Conservation (phyloP, 2,113 vertebrate species). For the Oncorhynchus gorbuscha region DNA sequence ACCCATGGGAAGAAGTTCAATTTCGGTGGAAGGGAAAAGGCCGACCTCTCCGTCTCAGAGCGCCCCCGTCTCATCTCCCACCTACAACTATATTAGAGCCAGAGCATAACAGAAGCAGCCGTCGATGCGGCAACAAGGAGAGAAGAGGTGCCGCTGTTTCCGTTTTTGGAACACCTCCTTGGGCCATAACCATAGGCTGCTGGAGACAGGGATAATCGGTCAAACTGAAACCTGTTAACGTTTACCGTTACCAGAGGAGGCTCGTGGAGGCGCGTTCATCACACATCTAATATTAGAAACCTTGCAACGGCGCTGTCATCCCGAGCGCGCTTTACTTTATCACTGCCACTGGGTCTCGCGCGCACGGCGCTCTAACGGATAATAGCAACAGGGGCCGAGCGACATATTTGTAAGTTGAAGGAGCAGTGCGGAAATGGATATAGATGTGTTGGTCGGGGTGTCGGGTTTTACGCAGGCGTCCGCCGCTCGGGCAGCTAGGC, state of each 20-base stretch:
- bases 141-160: not conserved
- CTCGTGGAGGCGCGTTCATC: conserved; percentile 11
- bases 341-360: not conserved
- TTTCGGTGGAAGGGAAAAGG: conserved; percentile 12
- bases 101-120: not conserved
- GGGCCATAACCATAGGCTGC: not conserved
- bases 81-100: not conserved
- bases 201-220: not conserved
- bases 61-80: not conserved
- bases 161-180: not conserved
- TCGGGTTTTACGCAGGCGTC: conserved; percentile 67
- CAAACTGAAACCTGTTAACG: too few species aligned
- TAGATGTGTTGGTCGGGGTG: conserved; percentile 60
- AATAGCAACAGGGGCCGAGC: conserved; percentile 6
- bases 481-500: conserved; percentile 44
- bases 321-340: not conserved
- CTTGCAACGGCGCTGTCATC: not conserved
- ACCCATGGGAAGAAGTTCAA: not conserved
- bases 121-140: not conserved
- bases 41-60: not conserved
- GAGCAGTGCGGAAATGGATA: conserved; percentile 59
- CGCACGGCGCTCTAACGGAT: not conserved
- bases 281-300: conserved; percentile 34
- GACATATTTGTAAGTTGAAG: conserved; percentile 24
- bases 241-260: not conserved